phyloP scores from a whole-genome alignment of 2,888 invertebrate genomes.

The Acrobasis suavella region DNA sequence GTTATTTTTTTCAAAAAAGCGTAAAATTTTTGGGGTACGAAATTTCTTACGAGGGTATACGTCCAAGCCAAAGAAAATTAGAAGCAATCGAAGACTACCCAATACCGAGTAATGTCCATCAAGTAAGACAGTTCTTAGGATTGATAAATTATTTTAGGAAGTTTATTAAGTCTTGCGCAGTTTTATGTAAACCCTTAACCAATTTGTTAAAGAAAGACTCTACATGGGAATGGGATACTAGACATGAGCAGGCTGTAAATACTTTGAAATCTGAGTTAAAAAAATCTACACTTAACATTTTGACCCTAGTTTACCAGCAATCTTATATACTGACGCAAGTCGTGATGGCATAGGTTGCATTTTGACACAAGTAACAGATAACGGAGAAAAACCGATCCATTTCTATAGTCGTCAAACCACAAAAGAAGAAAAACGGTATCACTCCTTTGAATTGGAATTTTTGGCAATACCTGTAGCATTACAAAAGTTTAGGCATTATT shows the following conservation, averaged over 20 bases:
- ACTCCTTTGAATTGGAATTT: slow-evolving; percentile 31
- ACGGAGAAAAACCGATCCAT: slow-evolving; percentile 27
- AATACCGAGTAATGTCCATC: slow-evolving; percentile 31
- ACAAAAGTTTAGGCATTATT: slow-evolving; percentile 33
- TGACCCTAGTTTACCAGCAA: slow-evolving; percentile 17
- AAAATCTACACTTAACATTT: slow-evolving; percentile 23
- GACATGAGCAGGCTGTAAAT: slow-evolving; percentile 6
- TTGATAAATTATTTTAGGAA: slow-evolving; percentile 31
- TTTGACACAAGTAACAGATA: slow-evolving; percentile 22
- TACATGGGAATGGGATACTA: slow-evolving; percentile 42
- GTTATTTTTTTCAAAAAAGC: slow-evolving; percentile 17
- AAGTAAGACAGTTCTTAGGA: slow-evolving; percentile 42
- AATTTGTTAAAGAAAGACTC: slow-evolving; percentile 32
- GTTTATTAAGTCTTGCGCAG: slow-evolving; percentile 38
- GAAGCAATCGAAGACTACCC: slow-evolving; percentile 25
- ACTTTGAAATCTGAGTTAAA: background rate
- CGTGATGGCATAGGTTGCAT: slow-evolving; percentile 28
- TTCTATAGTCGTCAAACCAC: slow-evolving; percentile 33
- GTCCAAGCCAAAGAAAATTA: slow-evolving; percentile 24
- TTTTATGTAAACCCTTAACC: slow-evolving; percentile 35
- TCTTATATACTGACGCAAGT: slow-evolving; percentile 29
- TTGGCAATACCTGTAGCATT: slow-evolving; percentile 24
- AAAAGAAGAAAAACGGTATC: slow-evolving; percentile 30
- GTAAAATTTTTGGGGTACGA: slow-evolving; percentile 29
- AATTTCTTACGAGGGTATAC: slow-evolving; percentile 20